These are phyloP conservation scores for Habrosyne pyritoides DNA, from an alignment of 2,888 invertebrate genomes.

Conservation along the genomic window DNA sequence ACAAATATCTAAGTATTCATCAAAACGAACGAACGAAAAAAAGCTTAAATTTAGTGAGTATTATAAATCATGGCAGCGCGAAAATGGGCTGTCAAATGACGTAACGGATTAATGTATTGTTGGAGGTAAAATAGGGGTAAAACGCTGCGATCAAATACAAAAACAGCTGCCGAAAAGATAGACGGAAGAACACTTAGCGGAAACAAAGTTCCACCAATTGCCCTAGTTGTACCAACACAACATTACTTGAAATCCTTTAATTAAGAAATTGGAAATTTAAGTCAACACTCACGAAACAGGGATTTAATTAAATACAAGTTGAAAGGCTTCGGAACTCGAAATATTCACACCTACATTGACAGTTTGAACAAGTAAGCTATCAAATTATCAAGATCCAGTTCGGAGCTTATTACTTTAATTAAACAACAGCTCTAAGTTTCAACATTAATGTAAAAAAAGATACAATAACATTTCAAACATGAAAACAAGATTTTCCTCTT, in stretches of 20 bases:
- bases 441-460: not conserved
- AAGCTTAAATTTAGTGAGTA: constrained; percentile 10
- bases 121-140: constrained; percentile 21
- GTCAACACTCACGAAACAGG: constrained; percentile 27
- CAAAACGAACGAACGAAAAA: constrained; percentile 40
- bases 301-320: constrained; percentile 41
- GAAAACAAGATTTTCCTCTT: not conserved
- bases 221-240: not conserved
- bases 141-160: constrained; percentile 10
- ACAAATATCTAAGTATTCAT: constrained; percentile 24
- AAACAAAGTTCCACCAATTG: not conserved
- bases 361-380: constrained; percentile 34
- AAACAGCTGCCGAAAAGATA: not conserved
- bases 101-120: constrained; percentile 28
- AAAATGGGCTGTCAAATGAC: constrained; percentile 49
- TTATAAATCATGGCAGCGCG: constrained; percentile 54
- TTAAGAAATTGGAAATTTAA: not conserved
- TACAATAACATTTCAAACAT: not conserved
- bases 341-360: constrained; percentile 9
- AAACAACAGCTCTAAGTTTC: constrained; percentile 13
- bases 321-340: constrained; percentile 27
- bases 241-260: not conserved
- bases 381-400: constrained; percentile 37
- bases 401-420: constrained; percentile 46
- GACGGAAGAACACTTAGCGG: not conserved